Conservation (phyloP, 2,797 vertebrate genomes). For the Clarias laeviceps region DNA sequence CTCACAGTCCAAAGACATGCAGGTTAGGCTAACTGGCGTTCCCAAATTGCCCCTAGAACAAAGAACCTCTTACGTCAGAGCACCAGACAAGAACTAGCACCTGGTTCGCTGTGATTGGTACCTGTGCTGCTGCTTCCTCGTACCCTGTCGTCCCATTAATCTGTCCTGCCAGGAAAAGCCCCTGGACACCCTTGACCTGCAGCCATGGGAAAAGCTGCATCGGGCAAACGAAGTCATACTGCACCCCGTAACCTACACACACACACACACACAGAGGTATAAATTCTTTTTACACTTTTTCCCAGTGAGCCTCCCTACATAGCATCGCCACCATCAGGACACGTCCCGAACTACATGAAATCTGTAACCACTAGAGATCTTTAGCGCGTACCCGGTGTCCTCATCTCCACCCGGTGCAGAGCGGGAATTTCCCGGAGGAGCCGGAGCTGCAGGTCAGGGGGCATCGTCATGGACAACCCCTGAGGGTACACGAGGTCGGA, state of each 20-base stretch:
- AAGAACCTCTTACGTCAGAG: no score
- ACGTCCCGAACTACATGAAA: background rate
- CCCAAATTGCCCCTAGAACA: no score
- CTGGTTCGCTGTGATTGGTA: background rate
- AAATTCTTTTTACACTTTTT: background rate
- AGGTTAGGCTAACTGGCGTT: no score
- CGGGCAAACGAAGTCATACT: conserved; percentile 95
- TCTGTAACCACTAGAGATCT: background rate
- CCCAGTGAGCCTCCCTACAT: background rate
- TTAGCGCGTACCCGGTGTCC: conserved; percentile 80
- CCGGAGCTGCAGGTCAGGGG: conserved; percentile 85
- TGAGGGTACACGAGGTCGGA: conserved; percentile 92
- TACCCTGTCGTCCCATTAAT: conserved; percentile 98
- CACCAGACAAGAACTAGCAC: no score
- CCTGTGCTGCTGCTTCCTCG: conserved; percentile 94
- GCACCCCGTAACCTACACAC: conserved; percentile 90
- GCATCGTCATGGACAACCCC: conserved; percentile 91
- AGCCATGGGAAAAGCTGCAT: conserved; percentile 87
- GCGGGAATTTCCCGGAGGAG: conserved; percentile 85
- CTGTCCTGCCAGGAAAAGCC: conserved; percentile 94
- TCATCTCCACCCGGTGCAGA: conserved; percentile 82
- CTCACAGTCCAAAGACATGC: no score
- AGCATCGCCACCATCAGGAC: background rate
- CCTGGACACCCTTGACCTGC: conserved; percentile 84
- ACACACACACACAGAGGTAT: background rate